Evolutionary conservation across 2,888 invertebrate species (phyloP), one percentile per base, ranked within the genome.

Genomic region (Meliscaeva auricollis): DNA sequence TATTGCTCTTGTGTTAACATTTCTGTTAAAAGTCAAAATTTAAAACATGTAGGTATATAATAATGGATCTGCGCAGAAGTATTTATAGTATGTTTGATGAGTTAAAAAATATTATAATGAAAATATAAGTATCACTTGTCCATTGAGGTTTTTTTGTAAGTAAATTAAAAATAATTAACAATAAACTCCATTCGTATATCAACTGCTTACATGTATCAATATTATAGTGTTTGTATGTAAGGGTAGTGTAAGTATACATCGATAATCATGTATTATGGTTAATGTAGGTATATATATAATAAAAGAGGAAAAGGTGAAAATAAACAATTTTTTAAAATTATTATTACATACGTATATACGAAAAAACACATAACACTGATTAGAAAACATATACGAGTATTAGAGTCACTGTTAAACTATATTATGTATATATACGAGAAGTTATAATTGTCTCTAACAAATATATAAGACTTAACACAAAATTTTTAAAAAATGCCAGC

Each of bases 1-100:
- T 92, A 92, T 92, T 92, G 92, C 92, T 92, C 91, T 87, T 87
- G 87, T 87, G 87, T 82, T 82, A 82, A 82, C 87, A 87, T 82
- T 87, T 87, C 87, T 87, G 87, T 87, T 87, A 74, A 85, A 81
- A 75, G 52, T 81, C 81, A 81, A 76, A 83, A 84, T 72, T 48
- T 75, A 81, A 81, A 20, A 76, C 60, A 76, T 76, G 68, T 80
- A 76, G 70, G 68, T 72, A 73, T 60, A 54, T 70, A 60, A 77
- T 58, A 81, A 84, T 80, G 80, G 75, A 48, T 77, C 64, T 80
- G 84, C 69, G 79, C 48, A 69, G 64, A 75, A 74, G 52, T 84
- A 80, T 84, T 78, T 83, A 78, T 78, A 83, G 44, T 70, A 84
- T 84, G 84, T 80, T 64, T 72, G 22, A 74, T 80, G 80, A 79